Evolutionary conservation across 2,797 vertebrate species (phyloP), one percentile per base, ranked within the genome.

Genomic region (Neosilurus hyrtlii): DNA sequence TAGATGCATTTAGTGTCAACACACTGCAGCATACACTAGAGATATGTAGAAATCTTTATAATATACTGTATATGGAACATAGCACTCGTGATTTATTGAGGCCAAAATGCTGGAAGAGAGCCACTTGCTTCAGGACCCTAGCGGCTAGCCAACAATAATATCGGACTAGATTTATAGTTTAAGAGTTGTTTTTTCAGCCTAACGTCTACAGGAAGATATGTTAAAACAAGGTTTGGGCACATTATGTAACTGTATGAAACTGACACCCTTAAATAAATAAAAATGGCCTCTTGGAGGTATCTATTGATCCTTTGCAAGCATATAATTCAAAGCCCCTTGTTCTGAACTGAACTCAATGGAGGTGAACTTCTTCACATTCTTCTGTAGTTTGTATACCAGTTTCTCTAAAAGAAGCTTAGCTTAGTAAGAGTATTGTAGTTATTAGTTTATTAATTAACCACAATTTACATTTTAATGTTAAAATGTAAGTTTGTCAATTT

Each of bases 11-110:
- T 24, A 76, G 15, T 11, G 35, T 35, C 52, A 6, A 51, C 61
- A 52, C 66, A 80, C 15, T 51, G 5, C 20, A 67, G 10, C 62
- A 22, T 43, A 54, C 20, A 73, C 57, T 4, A 70, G 15, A 18
- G 4, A 63, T 15, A 14, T 72, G 57, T 62, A 62, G 9, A 62
- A 71, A 61, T 51, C 24, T 16, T 67, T 54, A 9, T 63, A 79
- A 74, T 20, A 49, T 72, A 5, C 43, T 43, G 43, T 43, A 30
- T 52, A 63, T 80, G 71, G 79, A 76, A 56, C 43, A 43, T 9
- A 75, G 22, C 5, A 76, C 16, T 54, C 9, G 9, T 71, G 81
- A 82, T 90, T 84, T 85, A 86, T 87, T 43, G 67, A 76, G 59
- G 57, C 18, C 37, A 68, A 18, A 59, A 26, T 73, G 59, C 65